Base-by-base conservation (phyloP, 2,113 vertebrate genomes). In the Delphinus delphis region DNA sequence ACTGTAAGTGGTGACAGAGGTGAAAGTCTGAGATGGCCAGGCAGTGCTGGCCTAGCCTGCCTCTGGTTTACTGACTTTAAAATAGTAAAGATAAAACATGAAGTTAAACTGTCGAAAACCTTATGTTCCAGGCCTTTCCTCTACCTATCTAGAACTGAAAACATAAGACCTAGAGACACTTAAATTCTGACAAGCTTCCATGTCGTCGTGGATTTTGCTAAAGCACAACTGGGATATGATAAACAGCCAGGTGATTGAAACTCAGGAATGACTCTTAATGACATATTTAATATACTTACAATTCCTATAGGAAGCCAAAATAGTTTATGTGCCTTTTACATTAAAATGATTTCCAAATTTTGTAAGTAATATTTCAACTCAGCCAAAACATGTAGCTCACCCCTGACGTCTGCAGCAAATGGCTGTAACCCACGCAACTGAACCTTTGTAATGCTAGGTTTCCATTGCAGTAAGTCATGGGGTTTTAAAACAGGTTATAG, bases 1-100 rank as follows among this genome's bases (percentile, higher is more conserved):
- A 96, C 82, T 60, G 17, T 60, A 87, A 93, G 53, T 82, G 92
- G 33, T 14, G 33, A 38, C 60, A 87, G 47, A 44, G 90, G 62
- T 93, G 76, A 96, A 97, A 25, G 18, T 82, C 65, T 93, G 21
- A 70, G 58, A 0, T 87, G 25, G 0, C 0, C 2, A 23, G 21
- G 31, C 76, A 91, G 82, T 8, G 1, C 62, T 96, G 55, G 95
- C n/a, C 33, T 20, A 71, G 20, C 33, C 77, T 17, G 28, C 15
- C 18, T 14, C 41, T 77, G n/a, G 8, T 12, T 93, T 68, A 5
- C 36, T 71, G 50, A 21, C 53, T 89, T 5, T 26, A 74, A 85
- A 89, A 93, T 26, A 47, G 20, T 33, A 62, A 81, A 93, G 55
- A 80, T 6, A 14, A 89, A 63, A 55, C 8, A 5, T 18, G 2